Conservation (phyloP, 2,888 invertebrate species). For the Diaprepes abbreviatus region DNA sequence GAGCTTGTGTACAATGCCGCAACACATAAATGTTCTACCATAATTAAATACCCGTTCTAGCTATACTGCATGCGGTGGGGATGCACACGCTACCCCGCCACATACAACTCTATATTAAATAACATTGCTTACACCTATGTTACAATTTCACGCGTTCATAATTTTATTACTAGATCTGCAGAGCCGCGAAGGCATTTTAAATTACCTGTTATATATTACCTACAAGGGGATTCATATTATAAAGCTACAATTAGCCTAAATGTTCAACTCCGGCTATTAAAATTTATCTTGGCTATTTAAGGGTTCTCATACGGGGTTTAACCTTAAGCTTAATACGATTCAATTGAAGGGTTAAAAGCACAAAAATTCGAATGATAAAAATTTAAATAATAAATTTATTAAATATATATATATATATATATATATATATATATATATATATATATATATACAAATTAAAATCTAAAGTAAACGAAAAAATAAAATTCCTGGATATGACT, state of each 20-base stretch:
- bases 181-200: constrained; percentile 55
- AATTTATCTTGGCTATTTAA: constrained; percentile 21
- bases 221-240: constrained; percentile 48
- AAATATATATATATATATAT: no score
- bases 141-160: constrained; percentile 66
- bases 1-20: constrained; percentile 38
- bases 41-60: constrained; percentile 68
- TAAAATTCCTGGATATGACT: no score
- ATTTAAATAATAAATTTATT: no score
- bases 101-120: constrained; percentile 63
- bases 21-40: constrained; percentile 65
- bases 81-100: constrained; percentile 54
- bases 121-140: constrained; percentile 65
- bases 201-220: constrained; percentile 54
- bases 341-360: constrained; percentile 33
- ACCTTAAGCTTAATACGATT: constrained; percentile 2
- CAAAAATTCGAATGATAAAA: no score
- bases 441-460: no score
- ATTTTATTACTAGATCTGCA: constrained; percentile 60
- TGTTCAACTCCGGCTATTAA: constrained; percentile 23
- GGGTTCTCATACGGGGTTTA: neutral
- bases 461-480: no score
- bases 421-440: no score
- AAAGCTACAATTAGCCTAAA: constrained; percentile 33
- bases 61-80: constrained; percentile 65